Evolutionary conservation across 2,888 invertebrate genomes (phyloP).

Genomic region (Stenichneumon culpator): DNA sequence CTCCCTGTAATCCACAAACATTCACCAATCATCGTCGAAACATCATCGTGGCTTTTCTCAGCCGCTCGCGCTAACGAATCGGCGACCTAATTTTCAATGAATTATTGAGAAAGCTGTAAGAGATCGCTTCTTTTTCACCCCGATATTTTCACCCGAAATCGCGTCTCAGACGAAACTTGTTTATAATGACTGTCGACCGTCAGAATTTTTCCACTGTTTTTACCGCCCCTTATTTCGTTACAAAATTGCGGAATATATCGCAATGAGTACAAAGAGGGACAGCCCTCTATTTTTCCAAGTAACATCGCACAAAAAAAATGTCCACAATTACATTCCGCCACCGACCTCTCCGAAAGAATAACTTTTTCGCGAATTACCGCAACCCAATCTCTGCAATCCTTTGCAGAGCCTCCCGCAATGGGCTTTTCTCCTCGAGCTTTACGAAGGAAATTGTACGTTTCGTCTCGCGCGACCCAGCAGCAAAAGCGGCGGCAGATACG

Average conservation of each 20-base stretch:
- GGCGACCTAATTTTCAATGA: conserved; percentile 64
- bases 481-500: conserved; percentile 18
- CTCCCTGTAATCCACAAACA: conserved; percentile 58
- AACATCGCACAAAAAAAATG: conserved; percentile 15
- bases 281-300: neutral
- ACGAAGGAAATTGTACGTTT: conserved; percentile 50
- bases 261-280: neutral
- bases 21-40: conserved; percentile 63
- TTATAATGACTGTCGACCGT: neutral
- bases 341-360: conserved; percentile 3
- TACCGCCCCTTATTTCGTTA: neutral
- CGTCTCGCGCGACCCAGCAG: conserved; percentile 26
- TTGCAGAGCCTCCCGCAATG: neutral
- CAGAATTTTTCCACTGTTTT: conserved; percentile 29
- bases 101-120: conserved; percentile 57
- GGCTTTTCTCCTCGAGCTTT: conserved; percentile 1
- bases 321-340: neutral
- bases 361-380: neutral
- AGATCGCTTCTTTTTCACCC: conserved; percentile 31
- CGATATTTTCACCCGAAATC: conserved; percentile 13
- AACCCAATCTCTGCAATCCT: neutral
- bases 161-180: conserved; percentile 29
- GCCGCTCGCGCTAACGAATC: conserved; percentile 57
- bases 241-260: neutral
- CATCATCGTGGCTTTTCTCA: conserved; percentile 58